Conservation (phyloP, 1,140 invertebrate genomes). For the Drosophila insularis region DNA sequence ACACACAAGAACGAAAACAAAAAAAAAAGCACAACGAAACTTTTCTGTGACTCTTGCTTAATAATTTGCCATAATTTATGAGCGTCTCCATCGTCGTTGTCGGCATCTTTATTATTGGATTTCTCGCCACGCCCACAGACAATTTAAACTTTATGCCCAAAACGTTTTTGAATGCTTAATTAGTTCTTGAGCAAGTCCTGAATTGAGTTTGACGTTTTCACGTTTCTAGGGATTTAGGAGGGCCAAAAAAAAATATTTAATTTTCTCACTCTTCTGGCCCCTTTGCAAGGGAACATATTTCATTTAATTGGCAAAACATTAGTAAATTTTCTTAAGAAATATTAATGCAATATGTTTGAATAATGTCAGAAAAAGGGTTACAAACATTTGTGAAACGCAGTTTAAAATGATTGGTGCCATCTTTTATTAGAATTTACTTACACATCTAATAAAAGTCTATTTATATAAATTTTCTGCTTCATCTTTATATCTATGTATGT, state of each 20-base stretch:
- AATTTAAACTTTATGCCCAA: slow-evolving; percentile 70
- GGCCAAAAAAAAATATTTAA: slow-evolving; percentile 43
- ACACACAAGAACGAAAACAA: neutral
- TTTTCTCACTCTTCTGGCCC: slow-evolving; percentile 42
- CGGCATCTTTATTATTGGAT: slow-evolving; percentile 68
- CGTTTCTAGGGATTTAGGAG: slow-evolving; percentile 9
- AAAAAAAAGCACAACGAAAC: slow-evolving; percentile 37
- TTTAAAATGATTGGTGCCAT: no score
- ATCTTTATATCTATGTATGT: no score
- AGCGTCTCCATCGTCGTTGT: slow-evolving; percentile 2
- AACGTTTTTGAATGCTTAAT: slow-evolving; percentile 77
- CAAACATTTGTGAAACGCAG: no score
- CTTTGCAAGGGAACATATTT: slow-evolving; percentile 39
- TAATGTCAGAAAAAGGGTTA: no score
- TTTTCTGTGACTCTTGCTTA: slow-evolving; percentile 68
- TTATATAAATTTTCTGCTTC: no score
- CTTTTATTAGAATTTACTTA: no score
- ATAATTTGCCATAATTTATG: slow-evolving; percentile 74
- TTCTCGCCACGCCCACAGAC: slow-evolving; percentile 47
- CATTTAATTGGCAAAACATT: slow-evolving; percentile 42
- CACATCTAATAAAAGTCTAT: no score
- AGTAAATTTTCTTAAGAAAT: slow-evolving; percentile 33
- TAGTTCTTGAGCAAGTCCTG: slow-evolving; percentile 47
- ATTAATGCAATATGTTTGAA: slow-evolving; percentile 13
- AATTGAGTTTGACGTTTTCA: slow-evolving; percentile 15